Percentiles rank a stretch among this genome's conserved stretches.
Evolutionary conservation across 2,888 invertebrate genomes (phyloP).

Genomic region (Cheilosia variabilis): DNA sequence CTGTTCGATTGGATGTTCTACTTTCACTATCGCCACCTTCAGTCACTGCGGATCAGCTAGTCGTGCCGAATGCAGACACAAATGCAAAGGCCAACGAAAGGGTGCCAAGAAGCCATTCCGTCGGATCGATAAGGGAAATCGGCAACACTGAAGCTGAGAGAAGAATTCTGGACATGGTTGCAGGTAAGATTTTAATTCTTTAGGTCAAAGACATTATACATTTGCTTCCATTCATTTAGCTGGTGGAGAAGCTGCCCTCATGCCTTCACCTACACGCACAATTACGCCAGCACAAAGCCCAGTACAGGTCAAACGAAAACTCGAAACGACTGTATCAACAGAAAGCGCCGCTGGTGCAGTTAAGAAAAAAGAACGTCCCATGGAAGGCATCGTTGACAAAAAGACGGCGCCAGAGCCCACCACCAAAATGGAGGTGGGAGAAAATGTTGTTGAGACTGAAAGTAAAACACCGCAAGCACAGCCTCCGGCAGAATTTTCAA

Average conservation of each 20-base stretch:
- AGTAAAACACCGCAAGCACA: slow-evolving; percentile 66
- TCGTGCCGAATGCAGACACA: slow-evolving; percentile 86
- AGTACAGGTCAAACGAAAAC: slow-evolving; percentile 89
- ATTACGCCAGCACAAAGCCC: slow-evolving; percentile 84
- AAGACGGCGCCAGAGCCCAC: slow-evolving; percentile 66
- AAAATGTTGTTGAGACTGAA: slow-evolving; percentile 76
- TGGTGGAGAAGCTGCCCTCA: slow-evolving; percentile 85
- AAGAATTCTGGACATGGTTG: slow-evolving; percentile 89
- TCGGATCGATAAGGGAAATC: slow-evolving; percentile 90
- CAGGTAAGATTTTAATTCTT: slow-evolving; percentile 82
- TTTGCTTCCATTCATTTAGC: slow-evolving; percentile 77
- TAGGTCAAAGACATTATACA: not conserved
- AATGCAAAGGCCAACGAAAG: slow-evolving; percentile 84
- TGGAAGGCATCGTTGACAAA: slow-evolving; percentile 77
- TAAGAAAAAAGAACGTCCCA: slow-evolving; percentile 87
- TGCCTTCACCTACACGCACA: slow-evolving; percentile 86
- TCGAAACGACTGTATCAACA: slow-evolving; percentile 90
- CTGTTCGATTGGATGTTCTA: slow-evolving; percentile 93
- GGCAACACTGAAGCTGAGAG: slow-evolving; percentile 89
- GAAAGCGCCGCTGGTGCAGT: slow-evolving; percentile 85
- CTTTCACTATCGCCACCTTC: slow-evolving; percentile 93
- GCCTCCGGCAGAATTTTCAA: slow-evolving; percentile 76
- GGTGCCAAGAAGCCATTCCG: slow-evolving; percentile 87
- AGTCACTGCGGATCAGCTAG: slow-evolving; percentile 89
- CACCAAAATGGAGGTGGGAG: slow-evolving; percentile 80